Base-by-base conservation (phyloP, 2,113 vertebrate genomes). In the Pycnonotus jocosus region DNA sequence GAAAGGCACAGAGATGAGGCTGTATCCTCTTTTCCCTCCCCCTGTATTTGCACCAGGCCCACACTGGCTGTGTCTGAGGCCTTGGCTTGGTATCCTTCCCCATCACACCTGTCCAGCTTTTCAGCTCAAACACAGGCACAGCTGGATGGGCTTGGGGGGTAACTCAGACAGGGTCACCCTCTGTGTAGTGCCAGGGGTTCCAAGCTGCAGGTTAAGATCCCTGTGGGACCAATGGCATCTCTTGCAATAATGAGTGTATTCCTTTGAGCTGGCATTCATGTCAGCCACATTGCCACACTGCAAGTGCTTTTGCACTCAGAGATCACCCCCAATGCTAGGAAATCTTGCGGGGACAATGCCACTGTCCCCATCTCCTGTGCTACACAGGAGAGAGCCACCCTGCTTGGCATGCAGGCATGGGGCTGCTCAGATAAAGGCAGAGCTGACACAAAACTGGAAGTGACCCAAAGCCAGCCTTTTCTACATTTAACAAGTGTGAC, bases 401-500 rank as follows among this genome's bases (percentile, higher is more conserved):
- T 38, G 44, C 33, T 85, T 72, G 66, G 93, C 58, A 23, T 9
- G 51, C 54, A 70, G 56, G 42, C 21, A 0, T 0, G 0, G 24
- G 44, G 53, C 77, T 87, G 80, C 74, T 95, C n/a, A 51, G 44
- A 70, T 81, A 85, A 79, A 87, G 42, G 50, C 73, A 92, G 57
- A 91, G 54, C 91, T 92, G 92, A 87, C 93, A 87, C 44, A 89
- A 81, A 92, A 71, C 56, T 94, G 89, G 93, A 91, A 76, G 12
- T 85, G 74, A 79, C 94, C 73, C 95, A 96, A 81, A 92, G 65
- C 40, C 86, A 96, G 77, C 66, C 84, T 95, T 90, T 65, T 74
- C 70, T 87, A n/a, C 92, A 81, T 69, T 87, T 93, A 95, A 90
- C 78, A 48, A 95, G 87, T 85, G 87, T 95, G 77, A 92, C 95